These are phyloP conservation scores for Calidris pugnax DNA, from an alignment of 2,113 vertebrate genomes.

Conservation along the genomic window DNA sequence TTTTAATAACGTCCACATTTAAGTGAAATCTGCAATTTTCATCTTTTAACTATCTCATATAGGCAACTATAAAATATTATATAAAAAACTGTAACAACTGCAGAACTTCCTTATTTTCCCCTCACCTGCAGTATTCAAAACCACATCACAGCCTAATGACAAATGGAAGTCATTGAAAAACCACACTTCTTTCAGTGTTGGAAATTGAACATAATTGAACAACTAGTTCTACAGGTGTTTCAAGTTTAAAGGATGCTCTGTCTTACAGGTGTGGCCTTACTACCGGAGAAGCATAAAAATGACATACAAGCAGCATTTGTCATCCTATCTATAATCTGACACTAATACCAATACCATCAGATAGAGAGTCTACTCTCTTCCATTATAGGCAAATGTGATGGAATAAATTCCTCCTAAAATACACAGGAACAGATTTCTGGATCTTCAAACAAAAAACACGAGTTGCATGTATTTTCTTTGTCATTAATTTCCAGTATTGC, in stretches of 20 bases:
- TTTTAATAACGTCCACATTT: neutral
- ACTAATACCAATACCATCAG: slow-evolving; percentile 17
- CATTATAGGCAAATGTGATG: neutral
- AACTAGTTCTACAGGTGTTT: slow-evolving; percentile 64
- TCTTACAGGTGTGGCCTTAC: slow-evolving; percentile 28
- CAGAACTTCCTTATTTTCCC: slow-evolving; percentile 34
- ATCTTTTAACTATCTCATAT: neutral
- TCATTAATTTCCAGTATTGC: neutral
- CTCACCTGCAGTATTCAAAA: slow-evolving; percentile 42
- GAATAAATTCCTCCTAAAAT: neutral
- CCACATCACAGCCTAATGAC: slow-evolving; percentile 12
- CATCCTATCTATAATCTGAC: slow-evolving; percentile 18
- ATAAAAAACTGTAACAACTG: neutral
- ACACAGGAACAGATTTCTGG: neutral
- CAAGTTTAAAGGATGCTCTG: slow-evolving; percentile 47
- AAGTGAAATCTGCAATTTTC: neutral
- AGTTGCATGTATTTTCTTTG: neutral
- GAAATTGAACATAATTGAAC: slow-evolving; percentile 29
- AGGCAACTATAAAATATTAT: neutral
- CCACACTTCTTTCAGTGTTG: slow-evolving; percentile 26
- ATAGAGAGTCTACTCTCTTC: neutral
- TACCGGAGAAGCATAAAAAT: neutral
- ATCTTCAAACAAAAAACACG: neutral
- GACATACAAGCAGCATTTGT: slow-evolving; percentile 15
- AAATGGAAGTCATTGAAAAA: slow-evolving; percentile 55